Evolutionary conservation across 2,113 vertebrate species (phyloP), one percentile per base, ranked within the genome.

Genomic region (Melanocharis versteri): DNA sequence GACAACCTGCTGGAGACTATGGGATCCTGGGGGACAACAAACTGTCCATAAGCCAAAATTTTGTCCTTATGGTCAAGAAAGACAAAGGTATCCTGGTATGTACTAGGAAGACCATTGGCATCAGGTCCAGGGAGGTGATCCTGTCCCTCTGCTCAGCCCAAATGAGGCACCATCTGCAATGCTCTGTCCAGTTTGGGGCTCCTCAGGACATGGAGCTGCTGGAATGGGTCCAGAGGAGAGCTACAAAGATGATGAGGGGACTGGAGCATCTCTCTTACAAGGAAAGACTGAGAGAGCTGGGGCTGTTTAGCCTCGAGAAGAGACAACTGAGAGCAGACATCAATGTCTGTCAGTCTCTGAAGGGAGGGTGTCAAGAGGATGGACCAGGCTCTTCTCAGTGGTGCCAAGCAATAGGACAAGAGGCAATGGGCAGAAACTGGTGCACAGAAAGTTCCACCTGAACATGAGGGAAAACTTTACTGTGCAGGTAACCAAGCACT

Each of bases 31-130:
- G 2, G 35, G 22, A 40, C n/a, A 57, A 27, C 9, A 47, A 70
- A 27, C 11, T 58, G 28, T 68, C 22, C 51, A 8, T 39, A 30
- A 69, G 19, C 14, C 18, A 48, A 23, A 10, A 33, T 6, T 28
- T 9, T 40, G 53, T 50, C 24, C n/a, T 68, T 17, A 8, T 10
- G 11, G 11, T 8, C 30, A 50, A 35, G 3, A 60, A 71, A 1
- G 12, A 0, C 31, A 71, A 71, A 44, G 30, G 15, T 51, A 42
- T 70, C 37, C 31, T 42, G 24, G 9, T 10, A 6, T 50, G 7
- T 44, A 28, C 4, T 10, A 3, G 45, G 20, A 51, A 44, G 6
- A 51, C 0, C 66, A 53, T 1, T 51, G 31, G 0, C 47, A 53
- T 8, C 45, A 61, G 47, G 10, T 31, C 2, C 0, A 37, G 13